Base-by-base conservation (phyloP, 2,797 vertebrate genomes). In the Rhabdophis nuchalis region DNA sequence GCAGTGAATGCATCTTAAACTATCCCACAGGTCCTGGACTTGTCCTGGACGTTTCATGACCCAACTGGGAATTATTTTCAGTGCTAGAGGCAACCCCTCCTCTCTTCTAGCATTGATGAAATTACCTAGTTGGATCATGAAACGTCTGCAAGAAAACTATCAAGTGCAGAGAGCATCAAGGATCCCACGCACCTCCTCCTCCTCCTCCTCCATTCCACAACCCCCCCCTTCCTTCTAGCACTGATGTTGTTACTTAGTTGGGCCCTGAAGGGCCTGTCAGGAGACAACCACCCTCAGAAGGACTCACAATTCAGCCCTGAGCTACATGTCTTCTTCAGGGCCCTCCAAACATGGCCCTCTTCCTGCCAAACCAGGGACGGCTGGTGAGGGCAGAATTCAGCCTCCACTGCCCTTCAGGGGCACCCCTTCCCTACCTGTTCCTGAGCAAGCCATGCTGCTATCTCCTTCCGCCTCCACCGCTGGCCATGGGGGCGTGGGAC, bases 401-500 rank as follows among this genome's bases (percentile, higher is more conserved):
- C 72, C 72, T 12, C 72, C 4, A 1, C 72, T 12, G 72, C 72
- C 36, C 36, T 82, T 25, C 72, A 11, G 36, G 5, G 36, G 1
- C 1, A 36, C 20, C 36, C 36, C 36, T 23, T 32, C 58, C 50
- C 25, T 88, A 41, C 14, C 72, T 9, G n/a, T 91, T 90, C 93
- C 93, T 90, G 90, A 92, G 60, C 77, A 89, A 46, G 32, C 86
- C 18, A 20, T 58, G 12, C 86, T 60, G 32, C 77, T 29, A 0
- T 56, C 16, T n/a, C 10, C 6, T 36, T 57, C 50, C 41, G 1
- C 1, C 16, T 64, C 68, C 8, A 7, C 12, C 0, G 8, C 32
- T 18, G 25, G 46, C 6, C 0, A 1, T 0, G 16, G 9, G 23
- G 54, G n/a, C 56, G 16, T 18, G 46, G 53, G 32, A 3, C 0